These are phyloP conservation scores for Synchiropus splendidus DNA, from an alignment of 2,113 vertebrate genomes.

Conservation along the genomic window DNA sequence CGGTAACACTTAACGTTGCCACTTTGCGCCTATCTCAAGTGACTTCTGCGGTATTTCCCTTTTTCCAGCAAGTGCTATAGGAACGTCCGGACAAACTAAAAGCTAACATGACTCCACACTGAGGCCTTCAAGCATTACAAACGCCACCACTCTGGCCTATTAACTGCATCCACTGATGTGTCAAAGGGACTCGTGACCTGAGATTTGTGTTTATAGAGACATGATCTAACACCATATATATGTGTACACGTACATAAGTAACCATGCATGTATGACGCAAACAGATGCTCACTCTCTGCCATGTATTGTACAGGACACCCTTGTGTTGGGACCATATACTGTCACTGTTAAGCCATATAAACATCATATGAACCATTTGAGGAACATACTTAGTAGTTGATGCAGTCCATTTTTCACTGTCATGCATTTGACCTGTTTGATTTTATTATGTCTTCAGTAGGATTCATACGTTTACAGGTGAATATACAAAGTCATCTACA, in stretches of 20 bases:
- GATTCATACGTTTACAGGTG: no score
- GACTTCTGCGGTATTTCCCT: not conserved
- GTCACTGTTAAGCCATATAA: constrained; percentile 12
- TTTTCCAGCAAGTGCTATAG: constrained; percentile 12
- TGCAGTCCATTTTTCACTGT: no score
- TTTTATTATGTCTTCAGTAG: no score
- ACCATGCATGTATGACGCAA: constrained; percentile 33
- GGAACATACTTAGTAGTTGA: no score
- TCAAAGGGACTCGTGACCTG: no score
- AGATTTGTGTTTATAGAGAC: no score
- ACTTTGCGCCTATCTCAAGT: constrained; percentile 2
- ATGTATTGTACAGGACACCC: constrained; percentile 3
- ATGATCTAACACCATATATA: no score
- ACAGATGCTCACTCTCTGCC: constrained; percentile 8
- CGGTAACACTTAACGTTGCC: constrained; percentile 4
- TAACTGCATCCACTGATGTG: constrained; percentile 4
- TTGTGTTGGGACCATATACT: constrained; percentile 21
- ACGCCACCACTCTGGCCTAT: no score
- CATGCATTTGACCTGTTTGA: no score
- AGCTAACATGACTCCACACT: no score
- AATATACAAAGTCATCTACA: no score
- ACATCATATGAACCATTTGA: constrained; percentile 1
- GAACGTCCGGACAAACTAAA: constrained; percentile 12
- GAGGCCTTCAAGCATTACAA: no score
- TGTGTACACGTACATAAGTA: constrained; percentile 21